Base-by-base conservation (phyloP, 1,140 invertebrate genomes). In the Anoplophora glabripennis region DNA sequence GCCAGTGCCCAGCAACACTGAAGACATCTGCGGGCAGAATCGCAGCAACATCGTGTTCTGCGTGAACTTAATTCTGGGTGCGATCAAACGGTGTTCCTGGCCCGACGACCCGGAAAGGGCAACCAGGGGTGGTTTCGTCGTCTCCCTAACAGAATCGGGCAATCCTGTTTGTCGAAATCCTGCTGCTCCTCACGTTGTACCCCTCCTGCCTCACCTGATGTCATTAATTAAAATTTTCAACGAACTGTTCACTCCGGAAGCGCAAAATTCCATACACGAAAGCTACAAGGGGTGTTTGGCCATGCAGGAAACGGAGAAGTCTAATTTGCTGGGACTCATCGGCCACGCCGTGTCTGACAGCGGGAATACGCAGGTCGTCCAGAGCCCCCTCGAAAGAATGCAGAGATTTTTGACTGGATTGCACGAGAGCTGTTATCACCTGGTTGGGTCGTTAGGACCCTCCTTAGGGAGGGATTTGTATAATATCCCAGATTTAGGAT, bases 401-500 rank as follows among this genome's bases (percentile, higher is more conserved):
- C 90, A 94, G 71, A 81, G 84, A 38, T 93, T 93, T 74, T 76
- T 93, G 9, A 80, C 80, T 1, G 78, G 78, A 28, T 76, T 89
- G 37, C 85, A 88, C 64, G 89, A 92, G 61, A 83, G 82, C 60
- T 87, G 86, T 64, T 91, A 87, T 68, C 89, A 92, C 70, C 82
- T 92, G 76, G 77, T 93, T 54, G 89, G 89, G 21, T 85, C 86
- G 48, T 84, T 87, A 42, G 90, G 90, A 12, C 83, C 85, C 36
- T 89, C 86, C 40, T 79, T 95, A 11, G 90, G 90, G 0, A 80
- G 89, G 62, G 91, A 94, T 78, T 85, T 94, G 65, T 94, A 92
- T 76, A 82, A 83, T 57, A 78, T 88, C 53, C 75, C 83, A 28
- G 86, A 85, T 48, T 75, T 92, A 33, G 79, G 81, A 49, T 71